Conservation (phyloP, 2,113 vertebrate species). For the Nansenia antarctica region DNA sequence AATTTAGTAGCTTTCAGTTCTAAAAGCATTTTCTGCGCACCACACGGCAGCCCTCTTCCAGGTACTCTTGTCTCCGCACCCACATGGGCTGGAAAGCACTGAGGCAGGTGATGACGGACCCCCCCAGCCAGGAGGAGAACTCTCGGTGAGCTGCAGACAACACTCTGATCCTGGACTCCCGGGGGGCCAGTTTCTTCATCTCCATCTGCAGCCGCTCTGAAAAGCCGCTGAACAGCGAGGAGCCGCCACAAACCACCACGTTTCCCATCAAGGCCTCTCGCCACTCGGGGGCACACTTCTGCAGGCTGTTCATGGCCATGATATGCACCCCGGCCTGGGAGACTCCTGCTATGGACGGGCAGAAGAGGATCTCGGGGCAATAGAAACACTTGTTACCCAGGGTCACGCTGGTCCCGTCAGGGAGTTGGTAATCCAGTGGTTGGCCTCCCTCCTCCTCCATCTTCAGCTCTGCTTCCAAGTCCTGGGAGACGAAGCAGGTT, state of each 20-base stretch:
- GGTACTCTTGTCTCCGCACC: slow-evolving; percentile 30
- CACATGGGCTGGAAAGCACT: slow-evolving; percentile 65
- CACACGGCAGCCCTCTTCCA: slow-evolving; percentile 31
- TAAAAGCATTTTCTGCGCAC: slow-evolving; percentile 45
- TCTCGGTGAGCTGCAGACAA: slow-evolving; percentile 39
- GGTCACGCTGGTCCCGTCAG: slow-evolving; percentile 51
- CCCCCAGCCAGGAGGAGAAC: slow-evolving; percentile 49
- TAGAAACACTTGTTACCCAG: slow-evolving; percentile 53
- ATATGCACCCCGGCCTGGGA: slow-evolving; percentile 57
- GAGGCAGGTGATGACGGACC: slow-evolving; percentile 59
- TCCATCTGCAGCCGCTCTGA: slow-evolving; percentile 40
- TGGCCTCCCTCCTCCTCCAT: slow-evolving; percentile 26
- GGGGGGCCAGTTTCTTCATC: slow-evolving; percentile 30
- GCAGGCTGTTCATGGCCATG: slow-evolving; percentile 54
- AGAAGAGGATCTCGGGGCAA: slow-evolving; percentile 63
- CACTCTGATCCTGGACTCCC: slow-evolving; percentile 25
- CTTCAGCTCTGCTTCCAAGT: slow-evolving; percentile 14
- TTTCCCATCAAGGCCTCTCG: slow-evolving; percentile 45
- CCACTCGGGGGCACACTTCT: slow-evolving; percentile 22
- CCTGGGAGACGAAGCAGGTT: slow-evolving; percentile 53
- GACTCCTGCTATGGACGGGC: slow-evolving; percentile 43
- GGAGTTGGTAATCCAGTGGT: slow-evolving; percentile 46
- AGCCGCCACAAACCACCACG: slow-evolving; percentile 52
- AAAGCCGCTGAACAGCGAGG: slow-evolving; percentile 54
- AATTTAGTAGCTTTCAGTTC: too few species aligned